Conservation (phyloP, 1,140 invertebrate species). For the Calephelis virginiensis region DNA sequence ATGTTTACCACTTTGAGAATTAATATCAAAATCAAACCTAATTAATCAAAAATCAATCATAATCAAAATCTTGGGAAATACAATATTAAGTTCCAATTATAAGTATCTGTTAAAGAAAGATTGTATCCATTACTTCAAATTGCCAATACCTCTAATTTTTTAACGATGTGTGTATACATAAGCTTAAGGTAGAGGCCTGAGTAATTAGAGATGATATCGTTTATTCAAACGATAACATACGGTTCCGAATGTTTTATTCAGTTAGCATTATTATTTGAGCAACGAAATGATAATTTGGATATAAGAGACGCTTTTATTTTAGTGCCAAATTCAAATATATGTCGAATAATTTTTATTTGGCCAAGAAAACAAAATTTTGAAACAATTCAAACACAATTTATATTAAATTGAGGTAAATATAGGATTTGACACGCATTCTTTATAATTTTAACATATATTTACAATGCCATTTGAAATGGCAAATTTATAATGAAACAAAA, state of each 20-base stretch:
- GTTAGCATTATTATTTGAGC: background rate
- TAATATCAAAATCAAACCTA: too few relatives aligned
- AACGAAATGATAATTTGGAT: background rate
- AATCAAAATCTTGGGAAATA: too few relatives aligned
- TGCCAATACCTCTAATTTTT: too few relatives aligned
- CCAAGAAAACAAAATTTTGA: background rate
- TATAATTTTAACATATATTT: conserved; percentile 19
- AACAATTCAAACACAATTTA: too few relatives aligned
- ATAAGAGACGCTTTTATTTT: background rate
- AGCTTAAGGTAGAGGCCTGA: too few relatives aligned
- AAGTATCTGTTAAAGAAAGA: too few relatives aligned
- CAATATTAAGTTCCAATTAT: too few relatives aligned
- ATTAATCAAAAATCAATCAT: too few relatives aligned
- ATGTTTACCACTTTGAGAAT: too few relatives aligned
- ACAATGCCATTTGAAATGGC: conserved; percentile 18
- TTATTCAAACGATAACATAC: background rate
- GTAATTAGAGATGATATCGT: background rate
- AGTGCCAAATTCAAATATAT: background rate
- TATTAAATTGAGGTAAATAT: conserved; percentile 22
- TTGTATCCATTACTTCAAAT: too few relatives aligned
- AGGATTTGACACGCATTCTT: conserved; percentile 24
- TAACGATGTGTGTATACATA: too few relatives aligned
- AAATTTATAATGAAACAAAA: conserved; percentile 16
- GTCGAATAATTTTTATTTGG: background rate
- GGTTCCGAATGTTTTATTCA: too few relatives aligned